Base-by-base conservation (phyloP, 1,140 invertebrate species). In the Diprion similis region DNA sequence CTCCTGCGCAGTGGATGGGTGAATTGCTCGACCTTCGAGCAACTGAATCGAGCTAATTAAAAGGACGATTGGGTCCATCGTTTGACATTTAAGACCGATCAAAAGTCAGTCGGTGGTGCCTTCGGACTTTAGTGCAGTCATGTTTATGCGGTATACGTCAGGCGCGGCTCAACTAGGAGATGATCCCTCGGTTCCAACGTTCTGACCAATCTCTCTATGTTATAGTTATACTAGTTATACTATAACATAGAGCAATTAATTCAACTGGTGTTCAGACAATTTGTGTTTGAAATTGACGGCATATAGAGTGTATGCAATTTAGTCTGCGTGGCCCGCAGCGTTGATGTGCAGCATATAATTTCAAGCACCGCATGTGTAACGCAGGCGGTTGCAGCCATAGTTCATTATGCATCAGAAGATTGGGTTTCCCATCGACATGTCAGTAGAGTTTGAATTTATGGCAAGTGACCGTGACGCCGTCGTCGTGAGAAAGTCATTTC, bases 11-110 rank as follows among this genome's bases (percentile, higher is more conserved):
- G 51, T 9, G 24, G 2, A 37, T 37, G 24, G 24, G 2, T 2
- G 24, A 37, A 37, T 37, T 37, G 24, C 24, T 37, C 24, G 51
- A 59, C 51, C 51, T 59, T 59, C 11, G 51, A 0, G n/a, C 51
- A 17, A 9, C 51, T 8, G 7, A 0, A 59, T 9, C 51, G 51
- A 17, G 51, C n/a, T 59, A 59, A 59, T 59, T 59, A 59, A 59
- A 59, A 59, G n/a, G 11, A 59, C 51, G 51, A 17, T 15, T 59
- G 51, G 51, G 9, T 6, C n/a, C 11, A 8, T 59, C 51, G 9
- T 17, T 59, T 59, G 51, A 59, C 51, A 59, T 59, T 59, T 59
- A 59, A 59, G 51, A 59, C 51, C 51, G 51, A 59, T 59, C 51
- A 59, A 59, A 59, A 59, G n/a, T 59, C 51, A 59, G 51, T 59